phyloP scores from a whole-genome alignment of 1,140 invertebrate genomes.

The Mercenaria mercenaria region DNA sequence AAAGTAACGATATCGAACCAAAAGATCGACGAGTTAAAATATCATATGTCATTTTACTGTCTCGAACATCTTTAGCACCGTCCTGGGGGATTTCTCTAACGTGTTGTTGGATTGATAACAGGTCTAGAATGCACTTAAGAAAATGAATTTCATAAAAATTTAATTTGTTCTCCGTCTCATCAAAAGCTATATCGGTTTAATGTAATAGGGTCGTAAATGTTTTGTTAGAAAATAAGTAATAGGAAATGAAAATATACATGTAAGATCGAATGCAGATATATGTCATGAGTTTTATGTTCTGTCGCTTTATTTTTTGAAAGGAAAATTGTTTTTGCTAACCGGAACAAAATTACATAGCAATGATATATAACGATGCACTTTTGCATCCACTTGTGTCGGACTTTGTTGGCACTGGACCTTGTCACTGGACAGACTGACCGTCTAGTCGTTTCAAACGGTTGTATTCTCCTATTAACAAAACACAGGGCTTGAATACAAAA shows the following conservation, averaged over 20 bases:
- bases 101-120: not conserved
- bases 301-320: too few relatives aligned
- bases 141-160: conserved; percentile 16
- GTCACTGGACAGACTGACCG: too few relatives aligned
- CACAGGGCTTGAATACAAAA: too few relatives aligned
- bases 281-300: too few relatives aligned
- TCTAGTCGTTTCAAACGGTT: too few relatives aligned
- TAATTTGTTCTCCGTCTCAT: not conserved
- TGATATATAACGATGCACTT: too few relatives aligned
- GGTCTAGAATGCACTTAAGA: not conserved
- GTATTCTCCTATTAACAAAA: too few relatives aligned
- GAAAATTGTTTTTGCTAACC: too few relatives aligned
- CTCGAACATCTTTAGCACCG: not conserved
- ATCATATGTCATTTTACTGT: conserved; percentile 5
- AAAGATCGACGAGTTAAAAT: conserved; percentile 12
- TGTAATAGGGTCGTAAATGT: not conserved
- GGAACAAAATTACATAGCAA: too few relatives aligned
- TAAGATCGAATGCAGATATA: not conserved
- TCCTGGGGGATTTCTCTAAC: not conserved
- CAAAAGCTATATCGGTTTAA: not conserved
- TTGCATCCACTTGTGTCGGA: too few relatives aligned
- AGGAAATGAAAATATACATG: not conserved
- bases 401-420: too few relatives aligned
- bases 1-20: not conserved
- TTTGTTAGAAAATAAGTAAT: not conserved